phyloP scores from a whole-genome alignment of 2,113 vertebrate genomes.

The Corydoras maculifer region DNA sequence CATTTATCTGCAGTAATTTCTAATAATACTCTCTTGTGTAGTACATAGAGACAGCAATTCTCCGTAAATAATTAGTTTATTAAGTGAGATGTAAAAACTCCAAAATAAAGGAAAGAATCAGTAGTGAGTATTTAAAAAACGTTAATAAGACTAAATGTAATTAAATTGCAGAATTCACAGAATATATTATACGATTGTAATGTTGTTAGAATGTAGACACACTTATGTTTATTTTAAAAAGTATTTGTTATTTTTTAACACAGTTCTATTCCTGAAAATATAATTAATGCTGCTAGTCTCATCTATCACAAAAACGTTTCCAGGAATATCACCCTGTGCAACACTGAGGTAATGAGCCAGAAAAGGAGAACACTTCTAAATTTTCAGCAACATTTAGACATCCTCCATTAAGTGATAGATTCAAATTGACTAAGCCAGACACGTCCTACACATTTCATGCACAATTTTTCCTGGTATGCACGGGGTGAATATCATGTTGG shows the following conservation, averaged over 20 bases:
- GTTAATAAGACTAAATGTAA: not conserved
- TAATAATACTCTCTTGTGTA: conserved; percentile 19
- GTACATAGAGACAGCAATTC: conserved; percentile 3
- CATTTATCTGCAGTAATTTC: conserved; percentile 18
- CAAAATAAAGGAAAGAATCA: too few relatives aligned
- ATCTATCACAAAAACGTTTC: conserved; percentile 23
- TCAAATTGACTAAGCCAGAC: not conserved
- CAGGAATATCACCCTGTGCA: conserved; percentile 27
- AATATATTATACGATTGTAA: not conserved
- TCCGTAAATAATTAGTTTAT: conserved; percentile 20
- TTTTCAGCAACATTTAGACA: conserved; percentile 16
- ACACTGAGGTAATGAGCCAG: not conserved
- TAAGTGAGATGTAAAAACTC: not conserved
- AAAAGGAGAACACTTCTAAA: not conserved
- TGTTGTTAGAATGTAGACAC: not conserved
- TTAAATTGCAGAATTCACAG: too few relatives aligned
- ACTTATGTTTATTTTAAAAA: not conserved
- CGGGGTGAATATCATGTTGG: not conserved
- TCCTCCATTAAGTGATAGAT: conserved; percentile 9
- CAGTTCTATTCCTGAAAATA: not conserved
- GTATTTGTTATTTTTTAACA: not conserved
- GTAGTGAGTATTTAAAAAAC: too few relatives aligned
- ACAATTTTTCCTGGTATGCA: conserved; percentile 17
- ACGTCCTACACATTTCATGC: conserved; percentile 10
- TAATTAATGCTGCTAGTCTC: not conserved